These are phyloP conservation scores for Cantharis rufa DNA, from an alignment of 2,888 invertebrate species.

Conservation along the genomic window DNA sequence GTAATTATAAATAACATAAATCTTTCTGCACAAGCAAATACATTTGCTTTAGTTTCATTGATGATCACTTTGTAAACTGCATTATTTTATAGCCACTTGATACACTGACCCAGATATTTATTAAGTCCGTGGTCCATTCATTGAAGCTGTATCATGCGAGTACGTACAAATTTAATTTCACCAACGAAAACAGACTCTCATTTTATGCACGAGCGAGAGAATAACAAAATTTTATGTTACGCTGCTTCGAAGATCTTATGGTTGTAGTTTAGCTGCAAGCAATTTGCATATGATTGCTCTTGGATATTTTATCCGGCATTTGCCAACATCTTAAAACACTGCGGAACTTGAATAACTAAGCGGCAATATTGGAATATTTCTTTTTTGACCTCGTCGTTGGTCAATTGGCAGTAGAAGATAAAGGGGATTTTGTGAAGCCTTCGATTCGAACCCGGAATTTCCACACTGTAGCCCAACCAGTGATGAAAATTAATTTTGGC, in stretches of 20 bases:
- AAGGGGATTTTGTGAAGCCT: too few species aligned
- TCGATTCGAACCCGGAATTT: too few species aligned
- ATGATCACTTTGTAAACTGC: not conserved
- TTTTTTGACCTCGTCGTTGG: too few species aligned
- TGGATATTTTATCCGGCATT: conserved; percentile 1
- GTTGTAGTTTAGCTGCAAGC: conserved; percentile 4
- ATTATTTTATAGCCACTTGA: conserved; percentile 14
- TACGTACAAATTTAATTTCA: not conserved
- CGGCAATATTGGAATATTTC: too few species aligned
- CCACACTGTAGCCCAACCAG: too few species aligned
- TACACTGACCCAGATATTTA: conserved; percentile 19
- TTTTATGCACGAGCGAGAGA: not conserved
- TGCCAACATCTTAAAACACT: not conserved
- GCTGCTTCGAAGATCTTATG: not conserved
- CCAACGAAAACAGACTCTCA: not conserved
- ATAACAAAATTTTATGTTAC: not conserved
- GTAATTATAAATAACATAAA: conserved; percentile 26
- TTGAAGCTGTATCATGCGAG: not conserved
- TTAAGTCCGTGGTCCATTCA: not conserved
- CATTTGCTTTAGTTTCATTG: conserved; percentile 16
- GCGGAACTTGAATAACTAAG: not conserved
- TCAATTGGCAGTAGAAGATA: too few species aligned
- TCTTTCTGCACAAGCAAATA: conserved; percentile 16
- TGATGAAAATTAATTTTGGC: too few species aligned
- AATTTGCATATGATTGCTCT: conserved; percentile 17